phyloP scores from a whole-genome alignment of 2,888 invertebrate species.

The Branchipolynoe longqiensis region DNA sequence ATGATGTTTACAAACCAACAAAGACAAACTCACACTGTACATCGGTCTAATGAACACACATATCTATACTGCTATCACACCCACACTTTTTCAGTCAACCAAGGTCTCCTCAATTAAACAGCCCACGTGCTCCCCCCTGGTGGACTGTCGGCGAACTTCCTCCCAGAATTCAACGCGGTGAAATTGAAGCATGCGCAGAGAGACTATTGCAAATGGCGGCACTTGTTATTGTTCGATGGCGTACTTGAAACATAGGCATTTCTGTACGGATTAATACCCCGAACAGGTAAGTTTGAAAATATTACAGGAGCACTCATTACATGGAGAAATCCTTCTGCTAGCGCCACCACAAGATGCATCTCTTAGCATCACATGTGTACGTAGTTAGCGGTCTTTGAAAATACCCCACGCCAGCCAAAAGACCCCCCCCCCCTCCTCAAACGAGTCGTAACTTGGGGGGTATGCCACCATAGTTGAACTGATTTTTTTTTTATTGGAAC shows the following conservation, averaged over 20 bases:
- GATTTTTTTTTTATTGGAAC: neutral
- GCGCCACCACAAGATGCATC: neutral
- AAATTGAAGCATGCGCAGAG: slow-evolving; percentile 80
- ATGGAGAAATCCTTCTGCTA: neutral
- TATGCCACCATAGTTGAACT: slow-evolving; percentile 29
- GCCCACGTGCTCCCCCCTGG: slow-evolving; percentile 25
- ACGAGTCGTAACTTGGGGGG: slow-evolving; percentile 57
- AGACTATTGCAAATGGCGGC: slow-evolving; percentile 97
- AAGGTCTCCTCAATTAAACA: neutral
- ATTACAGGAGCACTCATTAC: neutral
- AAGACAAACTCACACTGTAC: too few species aligned
- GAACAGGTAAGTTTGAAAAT: slow-evolving; percentile 81
- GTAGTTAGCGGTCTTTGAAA: slow-evolving; percentile 53
- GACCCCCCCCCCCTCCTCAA: slow-evolving; percentile 60
- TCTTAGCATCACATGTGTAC: neutral
- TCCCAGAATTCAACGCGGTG: slow-evolving; percentile 56
- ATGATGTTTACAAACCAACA: too few species aligned
- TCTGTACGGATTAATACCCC: slow-evolving; percentile 83
- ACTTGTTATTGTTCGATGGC: slow-evolving; percentile 98
- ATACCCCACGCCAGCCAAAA: slow-evolving; percentile 59
- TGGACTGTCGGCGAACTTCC: slow-evolving; percentile 29
- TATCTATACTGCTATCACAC: too few species aligned
- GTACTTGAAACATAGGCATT: slow-evolving; percentile 84
- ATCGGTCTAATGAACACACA: too few species aligned
- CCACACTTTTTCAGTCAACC: too few species aligned